These are phyloP conservation scores for Enteromius thamalakanensis DNA, from an alignment of 2,797 vertebrate genomes.

Conservation along the genomic window DNA sequence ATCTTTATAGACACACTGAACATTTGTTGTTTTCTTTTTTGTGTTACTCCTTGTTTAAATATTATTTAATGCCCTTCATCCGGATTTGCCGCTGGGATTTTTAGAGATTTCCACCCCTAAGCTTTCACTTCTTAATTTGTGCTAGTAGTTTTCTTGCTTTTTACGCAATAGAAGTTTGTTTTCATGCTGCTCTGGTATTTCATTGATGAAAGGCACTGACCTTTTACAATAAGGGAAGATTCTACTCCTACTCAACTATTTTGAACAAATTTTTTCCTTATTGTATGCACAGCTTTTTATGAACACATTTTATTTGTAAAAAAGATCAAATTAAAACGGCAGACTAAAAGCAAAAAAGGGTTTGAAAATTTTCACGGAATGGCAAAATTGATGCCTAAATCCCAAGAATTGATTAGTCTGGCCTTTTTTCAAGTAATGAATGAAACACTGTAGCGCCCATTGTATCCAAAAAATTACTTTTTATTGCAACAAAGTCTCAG, in stretches of 20 bases:
- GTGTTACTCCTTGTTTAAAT: slow-evolving; percentile 70
- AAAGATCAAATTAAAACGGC: not conserved
- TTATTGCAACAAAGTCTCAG: not conserved
- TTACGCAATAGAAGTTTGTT: slow-evolving; percentile 56
- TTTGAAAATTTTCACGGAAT: not conserved
- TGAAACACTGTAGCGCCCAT: not conserved
- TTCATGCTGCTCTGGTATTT: slow-evolving; percentile 10
- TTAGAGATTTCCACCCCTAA: slow-evolving; percentile 66
- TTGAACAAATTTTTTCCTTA: not conserved
- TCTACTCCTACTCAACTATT: not conserved
- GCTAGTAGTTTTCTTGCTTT: slow-evolving; percentile 46
- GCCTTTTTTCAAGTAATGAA: not conserved
- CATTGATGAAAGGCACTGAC: not conserved
- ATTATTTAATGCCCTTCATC: slow-evolving; percentile 73
- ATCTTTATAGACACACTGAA: slow-evolving; percentile 71
- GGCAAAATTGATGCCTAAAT: not conserved
- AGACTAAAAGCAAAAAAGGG: not conserved
- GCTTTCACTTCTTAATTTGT: slow-evolving; percentile 56
- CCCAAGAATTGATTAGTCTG: not conserved
- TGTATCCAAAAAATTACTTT: not conserved
- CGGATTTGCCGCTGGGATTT: slow-evolving; percentile 73
- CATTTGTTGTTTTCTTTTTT: slow-evolving; percentile 70
- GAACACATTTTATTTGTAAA: not conserved
- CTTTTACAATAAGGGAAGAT: not conserved
- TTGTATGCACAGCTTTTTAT: not conserved